Evolutionary conservation across 2,113 vertebrate species (phyloP).

Genomic region (Chionis minor): DNA sequence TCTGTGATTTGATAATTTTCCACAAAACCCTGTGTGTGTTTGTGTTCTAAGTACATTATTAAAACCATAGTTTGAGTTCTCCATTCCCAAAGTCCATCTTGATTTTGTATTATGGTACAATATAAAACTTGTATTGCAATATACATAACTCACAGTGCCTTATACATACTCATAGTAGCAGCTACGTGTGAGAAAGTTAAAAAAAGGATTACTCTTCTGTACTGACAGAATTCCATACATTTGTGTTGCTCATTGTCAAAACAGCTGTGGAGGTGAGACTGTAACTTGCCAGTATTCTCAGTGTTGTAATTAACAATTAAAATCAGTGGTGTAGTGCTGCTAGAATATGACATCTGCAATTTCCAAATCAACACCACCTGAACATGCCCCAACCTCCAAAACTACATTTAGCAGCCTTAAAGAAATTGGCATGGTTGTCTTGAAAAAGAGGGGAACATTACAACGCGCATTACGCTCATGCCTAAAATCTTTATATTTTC

Average conservation of each 20-base stretch:
- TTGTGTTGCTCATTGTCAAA: background rate
- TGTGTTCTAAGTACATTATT: background rate
- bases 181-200: background rate
- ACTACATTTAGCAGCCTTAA: background rate
- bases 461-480: accelerated
- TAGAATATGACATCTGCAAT: background rate
- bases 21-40: background rate
- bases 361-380: background rate
- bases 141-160: background rate
- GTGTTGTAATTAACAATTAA: background rate
- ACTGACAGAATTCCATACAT: background rate
- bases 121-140: background rate
- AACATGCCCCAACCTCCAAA: background rate
- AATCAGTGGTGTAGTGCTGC: background rate
- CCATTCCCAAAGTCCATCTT: background rate
- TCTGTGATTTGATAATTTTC: background rate
- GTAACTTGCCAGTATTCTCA: background rate
- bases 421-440: background rate
- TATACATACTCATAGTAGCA: background rate
- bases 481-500: background rate
- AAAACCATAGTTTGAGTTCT: background rate
- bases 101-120: background rate
- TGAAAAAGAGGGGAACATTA: background rate
- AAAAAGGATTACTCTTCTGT: background rate
- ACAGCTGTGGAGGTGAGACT: background rate